Percentiles rank a stretch among this genome's conserved stretches.
Conservation (phyloP, 1,140 invertebrate genomes). For the Procambarus virginalis region DNA sequence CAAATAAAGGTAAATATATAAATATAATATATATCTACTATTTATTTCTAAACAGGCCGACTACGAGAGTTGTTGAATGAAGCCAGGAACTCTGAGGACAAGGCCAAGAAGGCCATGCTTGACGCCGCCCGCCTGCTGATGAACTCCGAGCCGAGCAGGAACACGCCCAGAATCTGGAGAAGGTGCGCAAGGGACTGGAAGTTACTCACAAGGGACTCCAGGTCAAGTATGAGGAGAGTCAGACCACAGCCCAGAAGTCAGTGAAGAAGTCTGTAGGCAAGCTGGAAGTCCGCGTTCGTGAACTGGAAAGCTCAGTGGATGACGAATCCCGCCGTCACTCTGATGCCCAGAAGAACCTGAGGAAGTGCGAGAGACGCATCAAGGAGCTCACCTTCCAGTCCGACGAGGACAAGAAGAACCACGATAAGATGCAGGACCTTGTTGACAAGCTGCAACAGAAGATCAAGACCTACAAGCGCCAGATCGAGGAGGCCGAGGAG, state of each 20-base stretch:
- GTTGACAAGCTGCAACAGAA: constrained; percentile 8
- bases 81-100: background rate
- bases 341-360: constrained; percentile 15
- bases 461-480: constrained; percentile 14
- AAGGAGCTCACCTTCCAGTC: constrained; percentile 7
- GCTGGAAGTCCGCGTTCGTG: constrained; percentile 74
- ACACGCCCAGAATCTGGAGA: constrained; percentile 22
- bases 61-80: constrained; percentile 14
- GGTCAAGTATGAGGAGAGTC: constrained; percentile 77
- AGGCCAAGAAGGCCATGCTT: constrained; percentile 34
- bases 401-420: constrained; percentile 10
- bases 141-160: background rate
- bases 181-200: constrained; percentile 19
- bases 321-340: constrained; percentile 33
- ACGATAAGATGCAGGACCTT: constrained; percentile 5
- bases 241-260: constrained; percentile 75
- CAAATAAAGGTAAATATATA: background rate
- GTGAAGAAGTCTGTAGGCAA: constrained; percentile 74
- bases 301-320: constrained; percentile 72
- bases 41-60: constrained; percentile 1
- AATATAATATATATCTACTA: background rate
- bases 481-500: constrained; percentile 8
- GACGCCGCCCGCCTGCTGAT: constrained; percentile 31
- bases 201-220: constrained; percentile 75
- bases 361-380: constrained; percentile 9